These are phyloP conservation scores for Nasonia giraulti DNA, from an alignment of 1,140 invertebrate species.

Conservation along the genomic window DNA sequence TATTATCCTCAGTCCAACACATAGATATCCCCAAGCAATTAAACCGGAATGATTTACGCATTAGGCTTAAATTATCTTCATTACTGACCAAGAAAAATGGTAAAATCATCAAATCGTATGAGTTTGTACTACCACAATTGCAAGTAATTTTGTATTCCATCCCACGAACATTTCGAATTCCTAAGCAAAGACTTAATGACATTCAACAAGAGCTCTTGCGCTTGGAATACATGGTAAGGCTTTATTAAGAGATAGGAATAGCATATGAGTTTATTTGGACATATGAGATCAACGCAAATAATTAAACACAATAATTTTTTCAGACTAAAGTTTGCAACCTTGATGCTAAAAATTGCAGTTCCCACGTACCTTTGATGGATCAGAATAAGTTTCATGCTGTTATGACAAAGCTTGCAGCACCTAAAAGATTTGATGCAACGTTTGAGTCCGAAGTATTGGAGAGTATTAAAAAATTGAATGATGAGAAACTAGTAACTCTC, in stretches of 20 bases:
- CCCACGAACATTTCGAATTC: not conserved
- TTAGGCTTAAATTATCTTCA: too few relatives aligned
- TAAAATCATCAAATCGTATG: not conserved
- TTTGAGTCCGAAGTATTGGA: not conserved
- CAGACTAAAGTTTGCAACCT: not conserved
- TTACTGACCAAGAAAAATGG: too few relatives aligned
- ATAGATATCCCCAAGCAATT: not conserved
- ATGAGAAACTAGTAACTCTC: not conserved
- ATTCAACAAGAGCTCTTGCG: not conserved
- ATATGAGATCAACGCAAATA: not conserved
- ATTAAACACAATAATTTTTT: not conserved
- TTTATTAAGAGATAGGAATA: not conserved
- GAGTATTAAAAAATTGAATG: not conserved
- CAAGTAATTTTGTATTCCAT: not conserved
- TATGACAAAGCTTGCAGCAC: too few relatives aligned
- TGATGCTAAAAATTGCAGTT: too few relatives aligned
- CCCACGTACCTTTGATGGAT: too few relatives aligned
- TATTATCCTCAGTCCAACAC: not conserved
- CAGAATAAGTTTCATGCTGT: too few relatives aligned
- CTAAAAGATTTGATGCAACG: too few relatives aligned
- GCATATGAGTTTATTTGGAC: too few relatives aligned
- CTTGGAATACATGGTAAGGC: conserved; percentile 11
- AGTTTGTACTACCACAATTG: not conserved
- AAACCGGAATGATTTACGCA: not conserved
- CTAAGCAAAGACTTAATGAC: not conserved